Base-by-base conservation (phyloP, 2,797 vertebrate genomes). In the Falco peregrinus region DNA sequence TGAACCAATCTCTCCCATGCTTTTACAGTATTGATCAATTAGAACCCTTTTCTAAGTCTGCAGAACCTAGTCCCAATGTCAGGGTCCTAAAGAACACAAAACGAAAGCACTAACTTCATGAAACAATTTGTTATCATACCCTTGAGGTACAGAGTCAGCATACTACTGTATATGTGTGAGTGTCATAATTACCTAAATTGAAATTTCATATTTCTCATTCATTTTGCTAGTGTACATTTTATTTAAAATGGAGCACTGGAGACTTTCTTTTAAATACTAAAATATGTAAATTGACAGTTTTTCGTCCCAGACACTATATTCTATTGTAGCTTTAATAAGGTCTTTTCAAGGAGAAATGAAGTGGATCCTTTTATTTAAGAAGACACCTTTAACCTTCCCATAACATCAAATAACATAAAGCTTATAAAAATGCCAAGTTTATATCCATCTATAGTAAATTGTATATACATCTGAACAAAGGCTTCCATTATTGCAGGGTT, bases 31-130 rank as follows among this genome's bases (percentile, higher is more conserved):
- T 78, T 96, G 96, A 98, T 97, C 95, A 95, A 89, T 79, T 76
- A 28, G 91, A 97, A 97, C 94, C 73, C 63, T 97, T 97, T 94
- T 84, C 59, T 91, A 97, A 97, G 73, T 92, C 88, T 96, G 65
- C 11, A 31, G 84, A 84, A 89, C 83, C 64, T 45, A 65, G 41
- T 95, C 33, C n/a, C 29, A n/a, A 84, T 17, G 90, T 51, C 50
- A 50, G n/a, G 41, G 47, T 94, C 64, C 74, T 96, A 96, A 95
- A 65, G 87, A 97, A 82, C 61, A 93, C 84, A 94, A 96, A 97
- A 94, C 74, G 47, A 95, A 97, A 98, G 24, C 28, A 73, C 84
- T 97, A 92, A 60, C 48, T 94, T 93, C 47, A 92, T 84, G 92
- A 95, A 94, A 80, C 2, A 84, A 82, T 92, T 96, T 95, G 22